These are phyloP conservation scores for Papilio xuthus DNA, from an alignment of 1,140 invertebrate genomes.

Conservation along the genomic window DNA sequence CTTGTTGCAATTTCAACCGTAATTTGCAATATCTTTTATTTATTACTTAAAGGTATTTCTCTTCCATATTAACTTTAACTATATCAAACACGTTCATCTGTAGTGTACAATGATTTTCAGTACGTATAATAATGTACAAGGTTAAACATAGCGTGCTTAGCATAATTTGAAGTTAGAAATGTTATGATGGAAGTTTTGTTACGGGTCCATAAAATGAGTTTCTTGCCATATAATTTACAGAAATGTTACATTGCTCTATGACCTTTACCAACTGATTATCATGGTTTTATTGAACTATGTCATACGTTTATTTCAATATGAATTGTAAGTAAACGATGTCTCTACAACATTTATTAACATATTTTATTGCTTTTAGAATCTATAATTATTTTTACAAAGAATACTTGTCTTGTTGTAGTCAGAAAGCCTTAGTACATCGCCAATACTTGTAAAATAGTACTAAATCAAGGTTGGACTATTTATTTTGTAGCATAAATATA, in stretches of 20 bases:
- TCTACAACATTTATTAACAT: background rate
- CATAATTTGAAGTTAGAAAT: conserved; percentile 14
- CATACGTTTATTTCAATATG: background rate
- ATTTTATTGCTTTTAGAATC: background rate
- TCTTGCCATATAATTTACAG: conserved; percentile 18
- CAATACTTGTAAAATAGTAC: background rate
- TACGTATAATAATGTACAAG: conserved; percentile 18
- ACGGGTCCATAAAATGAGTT: conserved; percentile 21
- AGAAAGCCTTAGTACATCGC: too few relatives aligned
- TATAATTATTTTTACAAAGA: too few relatives aligned
- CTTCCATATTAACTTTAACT: too few relatives aligned
- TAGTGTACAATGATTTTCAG: background rate
- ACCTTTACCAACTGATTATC: conserved; percentile 8
- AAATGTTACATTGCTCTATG: background rate
- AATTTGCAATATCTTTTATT: too few relatives aligned
- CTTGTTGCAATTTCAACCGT: too few relatives aligned
- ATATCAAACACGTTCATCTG: too few relatives aligned
- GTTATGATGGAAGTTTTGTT: conserved; percentile 22
- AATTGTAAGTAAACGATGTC: background rate
- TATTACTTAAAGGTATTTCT: too few relatives aligned
- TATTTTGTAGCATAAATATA: background rate
- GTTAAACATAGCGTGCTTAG: conserved; percentile 8
- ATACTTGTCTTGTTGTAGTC: too few relatives aligned
- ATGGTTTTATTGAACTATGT: background rate
- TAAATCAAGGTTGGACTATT: background rate